Evolutionary conservation across 2,113 vertebrate species (phyloP), one percentile per base, ranked within the genome.

Genomic region (Phaethornis superciliosus): DNA sequence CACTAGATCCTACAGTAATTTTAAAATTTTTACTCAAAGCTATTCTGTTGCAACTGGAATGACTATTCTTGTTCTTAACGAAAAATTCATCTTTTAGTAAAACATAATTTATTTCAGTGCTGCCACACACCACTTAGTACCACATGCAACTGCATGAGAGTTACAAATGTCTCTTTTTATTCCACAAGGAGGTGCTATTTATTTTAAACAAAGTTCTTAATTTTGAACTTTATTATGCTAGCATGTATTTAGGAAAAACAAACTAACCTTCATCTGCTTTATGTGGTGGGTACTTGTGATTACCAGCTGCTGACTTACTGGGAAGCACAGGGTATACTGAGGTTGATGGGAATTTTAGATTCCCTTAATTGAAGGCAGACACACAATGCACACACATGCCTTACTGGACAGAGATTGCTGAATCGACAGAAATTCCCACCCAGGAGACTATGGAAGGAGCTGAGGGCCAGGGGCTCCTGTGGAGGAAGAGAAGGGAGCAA

Each of bases 301-400:
- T 47, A 68, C 52, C 64, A 89, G 52, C 52, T 84, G 52, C 10
- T 35, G 27, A 64, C 52, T 76, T 68, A 40, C 55, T 52, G 62
- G 65, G 67, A 93, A 65, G 44, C 32, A 78, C 7, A 49, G 37
- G 44, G 27, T 52, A 32, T 4, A 37, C 24, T 0, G 1, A 91
- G 15, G 23, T 35, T 87, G 74, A 75, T 75, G 65, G 65, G 65
- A 96, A 89, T 30, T 28, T 33, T 56, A 46, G 10, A 56, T 81
- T 76, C 32, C 67, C 60, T 59, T 60, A 86, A 74, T 0, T 40
- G 69, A 71, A 91, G 33, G 37, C 51, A 90, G 47, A 75, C 1
- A 3, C 21, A 47, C 0, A 3, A 78, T 0, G 2, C 20, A 47
- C 15, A 24, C 32, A 64, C 26, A 15, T 9, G 33, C 16, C 30